Percentiles rank a stretch among this genome's conserved stretches.
Evolutionary conservation across 1,140 invertebrate species (phyloP).

Genomic region (Oryzaephilus surinamensis): DNA sequence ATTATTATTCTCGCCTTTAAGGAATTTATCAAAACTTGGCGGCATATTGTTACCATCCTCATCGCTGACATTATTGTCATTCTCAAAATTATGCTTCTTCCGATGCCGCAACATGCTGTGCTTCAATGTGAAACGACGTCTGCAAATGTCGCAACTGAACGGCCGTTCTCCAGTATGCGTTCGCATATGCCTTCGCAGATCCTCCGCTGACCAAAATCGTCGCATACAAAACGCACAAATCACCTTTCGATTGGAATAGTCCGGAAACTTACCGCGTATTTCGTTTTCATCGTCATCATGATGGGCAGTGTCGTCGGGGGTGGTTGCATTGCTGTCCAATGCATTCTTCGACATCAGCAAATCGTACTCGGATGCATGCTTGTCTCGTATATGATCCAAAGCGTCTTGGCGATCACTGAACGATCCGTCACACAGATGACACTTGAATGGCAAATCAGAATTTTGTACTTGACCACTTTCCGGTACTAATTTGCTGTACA

Average conservation of each 20-base stretch:
- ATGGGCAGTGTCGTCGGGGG: constrained; percentile 34
- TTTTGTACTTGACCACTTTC: constrained; percentile 23
- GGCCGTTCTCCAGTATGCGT: constrained; percentile 75
- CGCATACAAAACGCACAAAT: constrained; percentile 86
- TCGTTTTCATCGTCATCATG: constrained; percentile 44
- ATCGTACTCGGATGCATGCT: constrained; percentile 62
- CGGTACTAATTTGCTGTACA: constrained; percentile 5
- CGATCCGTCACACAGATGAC: constrained; percentile 82
- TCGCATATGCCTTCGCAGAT: constrained; percentile 83
- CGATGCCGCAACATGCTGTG: constrained; percentile 86
- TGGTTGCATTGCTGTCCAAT: constrained; percentile 47
- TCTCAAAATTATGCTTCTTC: constrained; percentile 61
- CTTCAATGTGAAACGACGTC: constrained; percentile 78
- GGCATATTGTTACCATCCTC: constrained; percentile 12
- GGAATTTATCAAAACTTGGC: constrained; percentile 11
- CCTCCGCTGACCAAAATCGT: constrained; percentile 88
- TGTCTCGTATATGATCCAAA: constrained; percentile 65
- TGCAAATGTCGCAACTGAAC: constrained; percentile 72
- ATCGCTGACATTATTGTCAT: constrained; percentile 34
- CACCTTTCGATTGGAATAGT: constrained; percentile 81
- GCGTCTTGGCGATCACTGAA: constrained; percentile 69
- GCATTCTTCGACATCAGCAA: constrained; percentile 70
- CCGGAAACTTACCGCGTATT: constrained; percentile 61
- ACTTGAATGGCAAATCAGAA: constrained; percentile 76
- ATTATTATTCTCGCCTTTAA: constrained; percentile 14